A percentile compares a stretch with the other conserved stretches of the same genome.
These are phyloP conservation scores for Tenualosa ilisha DNA, from an alignment of 2,797 vertebrate species.

Conservation along the genomic window DNA sequence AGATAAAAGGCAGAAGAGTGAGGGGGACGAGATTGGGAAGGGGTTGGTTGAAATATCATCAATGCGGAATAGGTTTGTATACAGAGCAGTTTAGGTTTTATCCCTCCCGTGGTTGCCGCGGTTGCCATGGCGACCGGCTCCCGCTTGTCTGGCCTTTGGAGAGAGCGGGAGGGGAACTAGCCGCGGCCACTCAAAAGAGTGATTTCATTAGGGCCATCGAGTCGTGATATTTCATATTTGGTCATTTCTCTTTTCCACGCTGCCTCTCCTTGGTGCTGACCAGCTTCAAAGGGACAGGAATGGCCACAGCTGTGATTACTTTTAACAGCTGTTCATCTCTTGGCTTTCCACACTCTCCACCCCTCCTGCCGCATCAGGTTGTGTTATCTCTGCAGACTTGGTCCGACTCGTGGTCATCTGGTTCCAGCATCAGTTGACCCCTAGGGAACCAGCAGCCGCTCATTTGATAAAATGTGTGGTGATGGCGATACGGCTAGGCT, in stretches of 20 bases:
- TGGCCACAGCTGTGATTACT: conserved; percentile 1
- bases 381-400: background rate
- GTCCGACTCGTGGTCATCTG: background rate
- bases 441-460: background rate
- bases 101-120: conserved; percentile 66
- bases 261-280: background rate
- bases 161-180: conserved; percentile 36
- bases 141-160: conserved; percentile 58
- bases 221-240: conserved; percentile 38
- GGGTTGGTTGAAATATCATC: conserved; percentile 24
- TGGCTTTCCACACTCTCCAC: background rate
- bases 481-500: background rate
- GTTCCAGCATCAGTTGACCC: background rate
- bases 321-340: conserved; percentile 5
- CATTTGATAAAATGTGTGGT: background rate
- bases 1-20: background rate
- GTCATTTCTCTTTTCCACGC: background rate
- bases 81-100: conserved; percentile 71
- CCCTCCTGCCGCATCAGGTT: background rate
- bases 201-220: conserved; percentile 72
- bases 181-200: conserved; percentile 57
- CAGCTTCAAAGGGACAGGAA: background rate
- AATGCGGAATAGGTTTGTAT: conserved; percentile 26
- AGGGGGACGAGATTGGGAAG: background rate
- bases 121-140: conserved; percentile 78